A percentile compares a stretch with the other conserved stretches of the same genome.
These are phyloP conservation scores for Penaeus indicus DNA, from an alignment of 1,140 invertebrate genomes.

Conservation along the genomic window DNA sequence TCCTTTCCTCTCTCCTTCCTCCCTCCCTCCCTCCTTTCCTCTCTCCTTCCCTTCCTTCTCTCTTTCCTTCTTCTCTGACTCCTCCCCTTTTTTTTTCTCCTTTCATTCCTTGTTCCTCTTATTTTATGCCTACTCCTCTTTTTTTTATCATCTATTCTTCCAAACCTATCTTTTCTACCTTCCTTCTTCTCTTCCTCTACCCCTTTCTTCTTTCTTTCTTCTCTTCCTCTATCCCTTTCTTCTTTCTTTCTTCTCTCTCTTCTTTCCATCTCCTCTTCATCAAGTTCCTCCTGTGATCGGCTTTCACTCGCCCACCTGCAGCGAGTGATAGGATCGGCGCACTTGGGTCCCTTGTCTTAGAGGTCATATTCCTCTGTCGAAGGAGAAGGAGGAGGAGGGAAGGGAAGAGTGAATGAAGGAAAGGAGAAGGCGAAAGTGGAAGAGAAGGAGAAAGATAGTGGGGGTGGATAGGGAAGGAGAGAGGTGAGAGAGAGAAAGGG, in stretches of 20 bases:
- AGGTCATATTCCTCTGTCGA: no score
- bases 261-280: background rate
- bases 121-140: background rate
- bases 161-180: background rate
- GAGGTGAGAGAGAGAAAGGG: background rate
- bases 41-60: no score
- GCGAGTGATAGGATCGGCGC: no score
- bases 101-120: background rate
- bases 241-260: no score
- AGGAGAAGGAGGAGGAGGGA: background rate
- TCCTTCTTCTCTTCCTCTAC: background rate
- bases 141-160: background rate
- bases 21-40: background rate
- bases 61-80: background rate
- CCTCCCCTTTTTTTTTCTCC: background rate
- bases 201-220: background rate
- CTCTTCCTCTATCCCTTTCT: no score
- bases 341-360: no score
- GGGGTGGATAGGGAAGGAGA: conserved; percentile 21
- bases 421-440: background rate
- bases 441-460: background rate
- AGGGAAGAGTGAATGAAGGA: background rate
- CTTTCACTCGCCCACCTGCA: no score
- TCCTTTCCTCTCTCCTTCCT: background rate
- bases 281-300: background rate